Evolutionary conservation across 2,888 invertebrate species (phyloP).

Genomic region (Linnaemya vulpina): DNA sequence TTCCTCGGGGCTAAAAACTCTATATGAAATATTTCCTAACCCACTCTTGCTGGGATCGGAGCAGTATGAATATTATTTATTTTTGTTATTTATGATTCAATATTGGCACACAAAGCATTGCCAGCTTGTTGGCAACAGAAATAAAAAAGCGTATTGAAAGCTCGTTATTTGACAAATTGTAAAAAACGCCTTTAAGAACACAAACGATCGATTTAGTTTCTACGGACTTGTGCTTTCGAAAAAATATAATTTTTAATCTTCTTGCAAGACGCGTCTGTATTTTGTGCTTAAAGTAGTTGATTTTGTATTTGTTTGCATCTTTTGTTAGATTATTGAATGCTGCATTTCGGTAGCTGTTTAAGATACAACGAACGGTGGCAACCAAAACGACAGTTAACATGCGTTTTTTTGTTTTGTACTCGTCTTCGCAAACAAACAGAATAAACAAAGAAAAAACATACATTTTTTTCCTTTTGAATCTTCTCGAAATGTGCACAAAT

Average conservation of each 20-base stretch:
- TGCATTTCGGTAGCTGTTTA: conserved; percentile 78
- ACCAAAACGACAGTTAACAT: conserved; percentile 79
- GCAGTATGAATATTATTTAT: conserved; percentile 73
- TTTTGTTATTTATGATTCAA: conserved; percentile 73
- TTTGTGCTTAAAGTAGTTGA: conserved; percentile 32
- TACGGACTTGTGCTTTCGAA: neutral
- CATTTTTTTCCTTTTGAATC: conserved; percentile 19
- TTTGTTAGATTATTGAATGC: conserved; percentile 53
- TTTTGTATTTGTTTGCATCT: conserved; percentile 47
- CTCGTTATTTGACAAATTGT: conserved; percentile 79
- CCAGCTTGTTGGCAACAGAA: neutral
- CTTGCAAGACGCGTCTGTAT: conserved; percentile 3
- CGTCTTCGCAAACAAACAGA: conserved; percentile 44
- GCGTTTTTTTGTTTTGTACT: conserved; percentile 68
- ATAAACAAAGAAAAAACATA: neutral
- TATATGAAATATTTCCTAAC: conserved; percentile 9
- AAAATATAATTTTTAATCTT: neutral
- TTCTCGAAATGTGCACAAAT: conserved; percentile 54
- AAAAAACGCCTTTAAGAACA: conserved; percentile 75
- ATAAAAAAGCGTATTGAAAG: neutral
- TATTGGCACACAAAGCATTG: conserved; percentile 48
- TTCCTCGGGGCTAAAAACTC: conserved; percentile 58
- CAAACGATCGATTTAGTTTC: conserved; percentile 72
- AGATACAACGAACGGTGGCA: conserved; percentile 81
- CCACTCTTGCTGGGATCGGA: conserved; percentile 3